phyloP scores from a whole-genome alignment of 1,140 invertebrate species.

The Meteorus sp. region DNA sequence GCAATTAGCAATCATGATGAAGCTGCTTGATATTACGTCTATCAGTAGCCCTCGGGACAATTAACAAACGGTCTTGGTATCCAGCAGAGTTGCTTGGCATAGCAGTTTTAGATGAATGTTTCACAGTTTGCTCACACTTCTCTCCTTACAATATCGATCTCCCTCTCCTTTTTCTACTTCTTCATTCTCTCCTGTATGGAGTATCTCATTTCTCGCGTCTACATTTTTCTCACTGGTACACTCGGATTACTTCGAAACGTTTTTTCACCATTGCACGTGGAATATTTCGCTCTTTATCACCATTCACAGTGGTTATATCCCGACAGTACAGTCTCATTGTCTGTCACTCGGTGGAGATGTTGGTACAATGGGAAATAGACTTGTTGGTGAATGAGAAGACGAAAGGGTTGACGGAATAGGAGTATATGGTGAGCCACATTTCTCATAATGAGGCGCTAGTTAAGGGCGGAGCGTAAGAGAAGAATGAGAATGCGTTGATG shows the following conservation, averaged over 20 bases:
- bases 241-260: constrained; percentile 29
- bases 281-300: constrained; percentile 11
- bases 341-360: constrained; percentile 21
- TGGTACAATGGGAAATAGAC: constrained; percentile 40
- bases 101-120: constrained; percentile 5
- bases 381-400: too few relatives aligned
- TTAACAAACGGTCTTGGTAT: constrained; percentile 1
- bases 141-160: neutral
- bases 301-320: constrained; percentile 10
- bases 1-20: constrained; percentile 18
- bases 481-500: constrained; percentile 26
- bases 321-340: constrained; percentile 38
- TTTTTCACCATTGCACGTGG: constrained; percentile 9
- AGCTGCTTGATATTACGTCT: neutral
- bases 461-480: constrained; percentile 28
- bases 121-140: neutral
- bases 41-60: constrained; percentile 2
- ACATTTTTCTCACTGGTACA: too few relatives aligned
- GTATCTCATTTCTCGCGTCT: constrained; percentile 1
- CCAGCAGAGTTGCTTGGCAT: neutral
- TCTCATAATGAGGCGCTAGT: constrained; percentile 46
- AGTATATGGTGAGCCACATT: too few relatives aligned
- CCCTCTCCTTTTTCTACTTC: neutral
- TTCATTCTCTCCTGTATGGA: neutral
- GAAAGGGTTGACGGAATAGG: too few relatives aligned